Base-by-base conservation (phyloP, 1,140 invertebrate species). In the Halictus rubicundus region DNA sequence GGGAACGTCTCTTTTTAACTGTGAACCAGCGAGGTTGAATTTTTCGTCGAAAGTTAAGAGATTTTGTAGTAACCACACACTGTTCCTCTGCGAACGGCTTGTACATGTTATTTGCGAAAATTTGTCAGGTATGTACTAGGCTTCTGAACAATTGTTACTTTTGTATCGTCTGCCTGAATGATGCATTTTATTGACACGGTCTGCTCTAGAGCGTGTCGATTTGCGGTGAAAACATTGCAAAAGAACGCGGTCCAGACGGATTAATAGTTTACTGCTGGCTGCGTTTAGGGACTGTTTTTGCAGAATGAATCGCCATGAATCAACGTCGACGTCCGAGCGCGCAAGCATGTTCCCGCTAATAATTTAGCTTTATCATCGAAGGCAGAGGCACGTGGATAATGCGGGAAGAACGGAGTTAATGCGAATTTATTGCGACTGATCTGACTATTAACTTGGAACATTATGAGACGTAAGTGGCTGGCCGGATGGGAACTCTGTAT, bases 331-430 rank as follows among this genome's bases (percentile, higher is more conserved):
- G 32, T 66, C 5, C 39, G 16, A 23, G 61, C 2, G 61, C 27
- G 70, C 52, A 37, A 71, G 54, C 57, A n/a, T 60, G 57, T 60
- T 61, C 37, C n/a, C 69, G 54, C 69, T 74, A 78, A 79, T 79
- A 79, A 79, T 63, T 79, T 79, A 60, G 77, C 52, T 79, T 79
- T 79, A 79, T 79, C 77, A 80, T 65, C 85, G 78, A 63, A 76
- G 78, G 79, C 63, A 70, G 81, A 68, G 72, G 74, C 61, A 25
- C 63, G 76, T 59, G 68, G 57, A 78, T 78, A 72, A 72, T 69
- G 39, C 66, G 49, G 52, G 76, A 42, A n/a, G 68, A 32, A 63
- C 63, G 63, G 68, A 70, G 65, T 73, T 78, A 82, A 78, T 79
- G 76, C 69, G 32, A 74, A 79, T 79, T 79, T 79, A 79, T 79